A percentile compares a stretch with the other conserved stretches of the same genome.
Evolutionary conservation across 2,888 invertebrate species (phyloP).

Genomic region (Pyrocoelia pectoralis): DNA sequence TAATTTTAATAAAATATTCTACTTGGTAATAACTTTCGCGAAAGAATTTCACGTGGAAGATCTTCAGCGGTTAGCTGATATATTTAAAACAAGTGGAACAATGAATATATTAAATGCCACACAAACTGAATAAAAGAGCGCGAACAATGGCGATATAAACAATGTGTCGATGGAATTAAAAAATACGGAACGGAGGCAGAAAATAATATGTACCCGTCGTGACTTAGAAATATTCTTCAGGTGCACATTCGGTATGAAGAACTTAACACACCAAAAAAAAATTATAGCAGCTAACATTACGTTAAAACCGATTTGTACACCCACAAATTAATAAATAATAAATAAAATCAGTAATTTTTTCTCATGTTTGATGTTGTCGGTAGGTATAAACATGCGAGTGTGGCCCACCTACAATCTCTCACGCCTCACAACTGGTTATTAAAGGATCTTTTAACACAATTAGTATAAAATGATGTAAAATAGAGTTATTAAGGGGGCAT

Average conservation of each 20-base stretch:
- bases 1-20: constrained; percentile 11
- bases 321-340: constrained; percentile 12
- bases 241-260: constrained; percentile 15
- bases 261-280: constrained; percentile 11
- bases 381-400: constrained; percentile 24
- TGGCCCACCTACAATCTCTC: constrained; percentile 55
- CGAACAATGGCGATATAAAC: constrained; percentile 61
- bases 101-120: constrained; percentile 60
- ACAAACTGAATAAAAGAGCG: constrained; percentile 59
- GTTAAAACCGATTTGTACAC: background rate
- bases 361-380: background rate
- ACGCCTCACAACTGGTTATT: constrained; percentile 52
- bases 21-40: constrained; percentile 5
- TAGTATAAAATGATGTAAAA: constrained; percentile 40
- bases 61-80: constrained; percentile 27
- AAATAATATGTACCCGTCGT: constrained; percentile 58
- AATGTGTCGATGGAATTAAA: constrained; percentile 56
- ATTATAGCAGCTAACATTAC: constrained; percentile 20
- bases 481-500: constrained; percentile 51
- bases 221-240: constrained; percentile 50
- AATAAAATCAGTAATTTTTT: constrained; percentile 5
- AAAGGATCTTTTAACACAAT: constrained; percentile 25
- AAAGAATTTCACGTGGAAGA: constrained; percentile 19
- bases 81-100: constrained; percentile 53
- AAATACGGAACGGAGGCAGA: constrained; percentile 55